phyloP scores from a whole-genome alignment of 37 sponge, comb jelly and placozoan genomes.

The Eunapius fragilis region DNA sequence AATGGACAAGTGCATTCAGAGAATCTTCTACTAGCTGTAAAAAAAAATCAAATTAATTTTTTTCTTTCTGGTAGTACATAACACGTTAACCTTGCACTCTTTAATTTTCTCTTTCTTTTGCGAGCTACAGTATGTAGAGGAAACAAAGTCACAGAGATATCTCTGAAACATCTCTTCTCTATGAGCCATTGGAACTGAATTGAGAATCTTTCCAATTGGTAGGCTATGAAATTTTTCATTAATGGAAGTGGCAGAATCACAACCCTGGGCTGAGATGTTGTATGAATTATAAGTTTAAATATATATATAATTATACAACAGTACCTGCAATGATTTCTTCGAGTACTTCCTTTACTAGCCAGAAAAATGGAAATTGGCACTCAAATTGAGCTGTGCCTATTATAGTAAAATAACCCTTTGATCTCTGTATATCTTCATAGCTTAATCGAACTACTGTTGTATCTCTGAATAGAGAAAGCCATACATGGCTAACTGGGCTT shows the following conservation, averaged over 20 bases:
- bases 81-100: slow-evolving; percentile 8
- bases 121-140: slow-evolving; percentile 25
- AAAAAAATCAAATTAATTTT: too few relatives aligned
- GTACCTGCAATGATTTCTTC: slow-evolving; percentile 19
- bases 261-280: background rate
- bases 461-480: slow-evolving; percentile 47
- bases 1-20: slow-evolving; percentile 14
- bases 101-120: slow-evolving; percentile 3
- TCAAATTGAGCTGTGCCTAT: background rate
- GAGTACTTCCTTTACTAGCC: slow-evolving; percentile 67
- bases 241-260: background rate
- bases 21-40: slow-evolving; percentile 26
- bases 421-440: slow-evolving; percentile 4
- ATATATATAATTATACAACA: background rate
- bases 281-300: background rate
- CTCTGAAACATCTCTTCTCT: slow-evolving; percentile 37
- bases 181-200: background rate
- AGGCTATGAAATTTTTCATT: background rate
- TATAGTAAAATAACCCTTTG: background rate
- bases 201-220: slow-evolving; percentile 31
- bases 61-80: too few relatives aligned
- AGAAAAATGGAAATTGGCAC: slow-evolving; percentile 86
- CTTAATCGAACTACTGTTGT: slow-evolving; percentile 5
- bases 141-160: slow-evolving; percentile 58
- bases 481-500: slow-evolving; percentile 38